Conservation (phyloP, 1,140 invertebrate species). For the Drosophila bocqueti region DNA sequence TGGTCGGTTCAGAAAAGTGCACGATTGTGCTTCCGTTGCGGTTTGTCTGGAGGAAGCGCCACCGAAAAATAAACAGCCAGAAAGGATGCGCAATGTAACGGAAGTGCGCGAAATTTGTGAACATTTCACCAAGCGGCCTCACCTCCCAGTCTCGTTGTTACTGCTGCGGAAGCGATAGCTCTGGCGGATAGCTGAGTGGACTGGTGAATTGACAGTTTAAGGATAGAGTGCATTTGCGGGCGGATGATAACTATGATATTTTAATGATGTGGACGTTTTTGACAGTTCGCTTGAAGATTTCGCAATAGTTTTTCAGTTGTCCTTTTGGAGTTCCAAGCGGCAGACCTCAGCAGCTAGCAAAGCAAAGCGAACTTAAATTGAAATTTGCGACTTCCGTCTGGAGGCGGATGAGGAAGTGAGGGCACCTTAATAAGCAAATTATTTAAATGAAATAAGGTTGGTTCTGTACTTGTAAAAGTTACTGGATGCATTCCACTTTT, state of each 20-base stretch:
- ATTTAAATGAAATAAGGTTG: background rate
- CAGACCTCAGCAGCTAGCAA: constrained; percentile 10
- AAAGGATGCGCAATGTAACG: constrained; percentile 78
- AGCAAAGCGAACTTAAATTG: constrained; percentile 37
- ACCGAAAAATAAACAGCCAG: constrained; percentile 69
- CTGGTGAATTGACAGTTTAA: constrained; percentile 15
- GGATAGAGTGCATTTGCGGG: constrained; percentile 18
- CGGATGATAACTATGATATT: constrained; percentile 63
- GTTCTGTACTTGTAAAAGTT: too few relatives aligned
- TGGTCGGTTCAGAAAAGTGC: constrained; percentile 19
- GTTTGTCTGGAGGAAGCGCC: constrained; percentile 72
- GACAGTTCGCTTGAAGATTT: constrained; percentile 73
- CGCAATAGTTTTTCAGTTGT: constrained; percentile 62
- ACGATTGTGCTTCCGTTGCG: constrained; percentile 65
- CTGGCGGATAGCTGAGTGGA: background rate
- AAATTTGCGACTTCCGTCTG: background rate
- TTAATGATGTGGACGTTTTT: constrained; percentile 79
- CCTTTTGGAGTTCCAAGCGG: constrained; percentile 35
- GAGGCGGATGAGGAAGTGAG: background rate
- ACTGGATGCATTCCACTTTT: too few relatives aligned
- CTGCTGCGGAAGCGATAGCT: constrained; percentile 1
- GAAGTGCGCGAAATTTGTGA: constrained; percentile 77
- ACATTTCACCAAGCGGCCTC: constrained; percentile 55
- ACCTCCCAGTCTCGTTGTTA: background rate
- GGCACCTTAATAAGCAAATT: background rate